Base-by-base conservation (phyloP, 2,797 vertebrate species). In the Sebastes matsubarae region DNA sequence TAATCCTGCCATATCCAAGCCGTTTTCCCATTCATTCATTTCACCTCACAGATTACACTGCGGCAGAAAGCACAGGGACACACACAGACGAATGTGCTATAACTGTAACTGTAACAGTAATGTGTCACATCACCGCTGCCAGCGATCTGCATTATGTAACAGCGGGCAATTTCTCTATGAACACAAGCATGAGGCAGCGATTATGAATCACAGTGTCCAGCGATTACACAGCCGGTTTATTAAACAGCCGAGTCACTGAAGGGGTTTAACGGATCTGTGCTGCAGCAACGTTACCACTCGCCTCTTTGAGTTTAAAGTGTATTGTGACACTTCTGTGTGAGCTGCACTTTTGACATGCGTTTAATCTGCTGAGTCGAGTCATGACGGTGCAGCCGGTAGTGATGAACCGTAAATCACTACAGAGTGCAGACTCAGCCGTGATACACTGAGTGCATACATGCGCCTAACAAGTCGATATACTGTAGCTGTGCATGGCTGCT, bases 1-100 rank as follows among this genome's bases (percentile, higher is more conserved):
- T 92, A 93, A 93, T 94, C 92, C 94, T 50, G 73, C 77, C 79
- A 70, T 22, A 80, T 77, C 82, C 84, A 65, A 88, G 80, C 89
- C 76, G 82, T 84, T 91, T 81, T 72, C 72, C 75, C 83, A 75
- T 88, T 87, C 88, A 90, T 78, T 90, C 80, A 83, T 63, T 85
- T 57, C 68, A 82, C 85, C 82, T 79, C 63, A 6, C 88, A 82
- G 91, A 91, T 90, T 92, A 91, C 22, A 22, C 81, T 72, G 84
- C 61, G 8, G 88, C 82, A 81, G 72, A 80, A 52, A 79, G 80
- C 57, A 61, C 61, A 1, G 55, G 72, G 42, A 68, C 70, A 68
- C 67, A 84, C 24, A 83, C 34, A 63, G 42, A 59, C 4, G 4
- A 58, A 84, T 59, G 79, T 84, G 81, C 86, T 59, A 7, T 57